Evolutionary conservation across 2,797 vertebrate genomes (phyloP).

Genomic region (Myiotriccus ornatus): DNA sequence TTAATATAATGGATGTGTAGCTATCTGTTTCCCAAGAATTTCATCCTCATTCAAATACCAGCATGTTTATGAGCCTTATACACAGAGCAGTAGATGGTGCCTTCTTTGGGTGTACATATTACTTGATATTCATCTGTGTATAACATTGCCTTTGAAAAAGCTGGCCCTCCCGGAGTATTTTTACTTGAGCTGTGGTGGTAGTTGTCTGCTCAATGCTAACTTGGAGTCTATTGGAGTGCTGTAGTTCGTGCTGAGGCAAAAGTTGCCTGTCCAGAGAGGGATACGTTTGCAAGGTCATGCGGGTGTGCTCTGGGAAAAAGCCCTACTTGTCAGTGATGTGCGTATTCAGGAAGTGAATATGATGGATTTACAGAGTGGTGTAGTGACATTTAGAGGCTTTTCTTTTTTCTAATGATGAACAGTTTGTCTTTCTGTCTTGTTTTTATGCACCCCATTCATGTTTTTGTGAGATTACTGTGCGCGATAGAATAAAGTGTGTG

Average conservation of each 20-base stretch:
- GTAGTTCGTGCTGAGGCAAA: not conserved
- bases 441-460: not conserved
- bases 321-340: not conserved
- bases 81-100: not conserved
- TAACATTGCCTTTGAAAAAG: not conserved
- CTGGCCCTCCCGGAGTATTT: not conserved
- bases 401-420: not conserved
- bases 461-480: not conserved
- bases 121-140: rapidly evolving
- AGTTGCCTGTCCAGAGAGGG: not conserved
- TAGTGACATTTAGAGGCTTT: not conserved
- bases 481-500: not conserved
- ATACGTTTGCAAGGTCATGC: rapidly evolving
- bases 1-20: not conserved
- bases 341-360: not conserved
- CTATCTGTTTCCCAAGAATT: not conserved
- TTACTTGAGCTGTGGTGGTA: not conserved
- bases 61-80: not conserved
- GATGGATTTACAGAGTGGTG: not conserved
- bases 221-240: not conserved
- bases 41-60: not conserved
- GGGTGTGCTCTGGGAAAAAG: not conserved
- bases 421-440: not conserved
- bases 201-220: not conserved
- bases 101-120: not conserved